These are phyloP conservation scores for Macrosiphum euphorbiae DNA, from an alignment of 2,888 invertebrate genomes.

Conservation along the genomic window DNA sequence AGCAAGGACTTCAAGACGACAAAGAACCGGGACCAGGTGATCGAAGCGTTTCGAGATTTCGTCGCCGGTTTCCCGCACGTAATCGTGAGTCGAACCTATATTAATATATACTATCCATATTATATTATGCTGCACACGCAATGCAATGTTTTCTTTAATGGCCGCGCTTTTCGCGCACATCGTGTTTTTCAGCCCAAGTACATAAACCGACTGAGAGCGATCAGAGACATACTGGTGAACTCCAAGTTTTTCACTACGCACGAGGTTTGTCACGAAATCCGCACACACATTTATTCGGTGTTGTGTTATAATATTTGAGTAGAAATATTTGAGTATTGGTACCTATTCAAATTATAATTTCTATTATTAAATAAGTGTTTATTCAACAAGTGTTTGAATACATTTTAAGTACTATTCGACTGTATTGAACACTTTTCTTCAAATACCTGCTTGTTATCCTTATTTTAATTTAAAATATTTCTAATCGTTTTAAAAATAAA, in stretches of 20 bases:
- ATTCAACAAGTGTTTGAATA: not conserved
- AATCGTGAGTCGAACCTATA: constrained; percentile 74
- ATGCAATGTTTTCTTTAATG: not conserved
- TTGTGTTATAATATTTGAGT: not conserved
- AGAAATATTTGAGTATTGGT: not conserved
- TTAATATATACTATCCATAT: not conserved
- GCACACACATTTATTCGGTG: not conserved
- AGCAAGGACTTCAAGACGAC: constrained; percentile 97
- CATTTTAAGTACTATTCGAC: not conserved
- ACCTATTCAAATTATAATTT: not conserved
- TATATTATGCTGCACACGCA: too few species aligned
- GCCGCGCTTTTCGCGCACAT: constrained; percentile 68
- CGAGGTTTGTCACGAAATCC: constrained; percentile 74
- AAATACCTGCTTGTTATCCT: not conserved
- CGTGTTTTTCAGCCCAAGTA: constrained; percentile 79
- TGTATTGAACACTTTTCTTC: not conserved
- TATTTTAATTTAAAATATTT: not conserved
- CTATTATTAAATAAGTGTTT: not conserved
- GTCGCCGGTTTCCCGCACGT: constrained; percentile 83
- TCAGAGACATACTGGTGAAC: constrained; percentile 84
- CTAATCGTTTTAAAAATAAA: not conserved
- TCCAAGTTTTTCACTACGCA: constrained; percentile 93
- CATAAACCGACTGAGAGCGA: constrained; percentile 86
- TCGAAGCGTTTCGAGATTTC: constrained; percentile 85
- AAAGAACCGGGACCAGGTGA: constrained; percentile 83